Evolutionary conservation across 2,113 vertebrate genomes (phyloP), one percentile per base, ranked within the genome.

Genomic region (Pelusios castaneus): DNA sequence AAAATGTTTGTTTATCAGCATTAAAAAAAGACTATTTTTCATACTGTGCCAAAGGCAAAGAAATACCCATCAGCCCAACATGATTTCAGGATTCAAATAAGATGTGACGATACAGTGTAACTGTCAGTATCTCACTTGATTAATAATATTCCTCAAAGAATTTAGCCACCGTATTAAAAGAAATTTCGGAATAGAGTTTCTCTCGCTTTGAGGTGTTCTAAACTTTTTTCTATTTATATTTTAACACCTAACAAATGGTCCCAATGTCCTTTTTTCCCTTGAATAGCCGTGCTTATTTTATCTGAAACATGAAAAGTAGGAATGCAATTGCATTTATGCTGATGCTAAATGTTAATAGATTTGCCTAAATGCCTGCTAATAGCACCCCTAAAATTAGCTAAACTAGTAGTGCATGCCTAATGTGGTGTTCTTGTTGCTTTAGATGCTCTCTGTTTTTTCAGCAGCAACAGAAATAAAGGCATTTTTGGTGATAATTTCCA

Each of bases 311-410:
- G 96, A 95, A 90, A 97, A 96, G 94, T 21, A 92, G 88, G 92
- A 96, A 97, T 82, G 91, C 82, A 92, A 97, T 93, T 87, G 93
- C 86, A 91, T 95, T 97, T 98, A 96, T 97, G 97, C 97, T 98
- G 97, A 98, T 98, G 96, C 95, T 97, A 97, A 98, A 98, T 97
- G 96, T 97, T 98, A 98, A 97, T 96, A 97, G 97, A 97, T 97
- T 96, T 98, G 96, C 97, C 95, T 98, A 98, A 98, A 97, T 95
- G 97, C 81, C 91, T 97, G 94, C 93, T 98, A 98, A 98, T 96
- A 96, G 98, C 91, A 94, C 94, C 93, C 96, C 97, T 96, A 98
- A 97, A 98, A 98, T 98, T 97, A 98, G 97, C 96, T 93, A 96
- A 95, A 92, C 97, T 95, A 96, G 96, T 94, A 98, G 97, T 97